phyloP scores from a whole-genome alignment of 2,888 invertebrate genomes.

The Gerris lacustris region DNA sequence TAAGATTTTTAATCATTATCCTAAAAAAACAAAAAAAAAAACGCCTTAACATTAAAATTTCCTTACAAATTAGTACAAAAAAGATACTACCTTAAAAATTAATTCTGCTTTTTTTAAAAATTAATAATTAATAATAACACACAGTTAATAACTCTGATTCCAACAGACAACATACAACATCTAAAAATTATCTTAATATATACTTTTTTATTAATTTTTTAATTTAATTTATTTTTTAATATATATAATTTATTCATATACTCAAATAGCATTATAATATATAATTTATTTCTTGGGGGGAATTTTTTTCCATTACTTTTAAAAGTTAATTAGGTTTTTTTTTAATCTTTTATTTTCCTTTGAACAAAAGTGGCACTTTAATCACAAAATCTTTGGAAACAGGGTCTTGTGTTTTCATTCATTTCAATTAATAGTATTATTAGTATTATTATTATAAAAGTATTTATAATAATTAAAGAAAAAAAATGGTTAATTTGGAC shows the following conservation, averaged over 20 bases:
- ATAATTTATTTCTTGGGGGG: background rate
- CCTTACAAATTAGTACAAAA: background rate
- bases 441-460: no score
- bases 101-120: background rate
- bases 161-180: constrained; percentile 28
- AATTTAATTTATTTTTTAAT: background rate
- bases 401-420: constrained; percentile 15
- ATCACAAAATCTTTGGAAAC: constrained; percentile 43
- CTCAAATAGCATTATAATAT: constrained; percentile 4
- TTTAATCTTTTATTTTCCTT: constrained; percentile 40
- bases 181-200: constrained; percentile 18
- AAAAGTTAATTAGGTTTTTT: no score
- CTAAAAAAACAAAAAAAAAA: no score
- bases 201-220: background rate
- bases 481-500: no score
- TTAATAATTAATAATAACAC: constrained; percentile 19
- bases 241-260: background rate
- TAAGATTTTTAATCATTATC: no score
- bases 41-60: no score
- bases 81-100: no score
- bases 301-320: constrained; percentile 32
- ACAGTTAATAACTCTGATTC: constrained; percentile 27
- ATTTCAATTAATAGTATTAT: no score
- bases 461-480: no score
- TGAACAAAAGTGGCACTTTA: constrained; percentile 67